phyloP scores from a whole-genome alignment of 2,797 vertebrate genomes.

The Pteropus rufus region DNA sequence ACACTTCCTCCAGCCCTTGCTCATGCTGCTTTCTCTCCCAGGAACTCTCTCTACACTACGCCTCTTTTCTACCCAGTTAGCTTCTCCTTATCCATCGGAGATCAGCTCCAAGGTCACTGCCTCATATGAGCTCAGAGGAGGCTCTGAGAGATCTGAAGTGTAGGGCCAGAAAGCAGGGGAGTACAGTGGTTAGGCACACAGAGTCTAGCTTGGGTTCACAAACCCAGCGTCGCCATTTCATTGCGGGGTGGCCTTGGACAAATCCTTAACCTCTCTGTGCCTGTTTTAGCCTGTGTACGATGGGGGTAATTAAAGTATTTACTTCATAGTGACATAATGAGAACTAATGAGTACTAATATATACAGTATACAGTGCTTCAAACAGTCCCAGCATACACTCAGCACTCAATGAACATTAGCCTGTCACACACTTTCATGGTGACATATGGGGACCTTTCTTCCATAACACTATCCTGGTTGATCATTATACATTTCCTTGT shows the following conservation, averaged over 20 bases:
- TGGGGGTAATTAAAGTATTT: not conserved
- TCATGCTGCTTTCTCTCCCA: not conserved
- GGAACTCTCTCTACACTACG: not conserved
- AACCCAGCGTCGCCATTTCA: not conserved
- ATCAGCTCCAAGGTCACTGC: not conserved
- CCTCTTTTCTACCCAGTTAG: not conserved
- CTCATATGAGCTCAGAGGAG: not conserved
- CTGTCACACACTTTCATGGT: not conserved
- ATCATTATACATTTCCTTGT: not conserved
- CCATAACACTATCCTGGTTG: not conserved
- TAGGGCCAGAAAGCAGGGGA: no score
- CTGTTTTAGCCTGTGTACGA: not conserved
- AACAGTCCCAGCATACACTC: not conserved
- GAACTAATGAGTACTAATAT: not conserved
- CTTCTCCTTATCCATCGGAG: not conserved
- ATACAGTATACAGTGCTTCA: accelerated
- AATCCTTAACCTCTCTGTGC: not conserved
- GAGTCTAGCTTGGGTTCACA: not conserved
- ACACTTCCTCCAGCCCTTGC: not conserved
- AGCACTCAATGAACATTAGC: not conserved
- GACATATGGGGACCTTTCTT: not conserved
- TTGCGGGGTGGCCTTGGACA: not conserved
- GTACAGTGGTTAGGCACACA: not conserved
- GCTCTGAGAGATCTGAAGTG: not conserved
- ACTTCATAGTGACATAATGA: not conserved